phyloP scores from a whole-genome alignment of 2,797 vertebrate species.

The Scolopax bukidnonensis region DNA sequence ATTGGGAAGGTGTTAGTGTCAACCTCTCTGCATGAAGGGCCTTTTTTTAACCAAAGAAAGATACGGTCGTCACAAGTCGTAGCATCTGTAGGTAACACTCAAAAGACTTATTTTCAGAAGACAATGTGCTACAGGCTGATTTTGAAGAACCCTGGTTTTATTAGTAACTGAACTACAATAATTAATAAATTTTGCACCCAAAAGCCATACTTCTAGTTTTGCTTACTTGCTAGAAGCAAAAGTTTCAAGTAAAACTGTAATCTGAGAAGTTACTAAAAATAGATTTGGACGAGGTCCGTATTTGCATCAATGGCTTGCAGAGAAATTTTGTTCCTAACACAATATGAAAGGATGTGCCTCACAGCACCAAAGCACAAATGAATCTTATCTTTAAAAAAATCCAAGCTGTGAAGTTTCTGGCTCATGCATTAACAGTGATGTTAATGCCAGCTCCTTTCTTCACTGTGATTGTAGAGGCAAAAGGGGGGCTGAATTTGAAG shows the following conservation, averaged over 20 bases:
- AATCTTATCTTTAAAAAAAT: not conserved
- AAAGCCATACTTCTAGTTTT: not conserved
- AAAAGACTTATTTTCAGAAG: not conserved
- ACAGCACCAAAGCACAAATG: not conserved
- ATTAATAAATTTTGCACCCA: not conserved
- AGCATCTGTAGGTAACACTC: not conserved
- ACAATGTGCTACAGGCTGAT: not conserved
- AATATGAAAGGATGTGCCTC: not conserved
- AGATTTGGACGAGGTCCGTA: not conserved
- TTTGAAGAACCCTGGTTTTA: not conserved
- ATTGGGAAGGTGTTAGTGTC: not conserved
- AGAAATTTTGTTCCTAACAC: not conserved
- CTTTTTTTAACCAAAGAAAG: not conserved
- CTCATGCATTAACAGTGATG: not conserved
- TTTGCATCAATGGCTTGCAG: not conserved
- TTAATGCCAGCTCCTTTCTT: not conserved
- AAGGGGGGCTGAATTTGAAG: not conserved
- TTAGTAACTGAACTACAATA: not conserved
- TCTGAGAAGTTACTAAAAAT: not conserved
- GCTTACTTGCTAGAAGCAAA: not conserved
- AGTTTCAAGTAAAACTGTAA: not conserved
- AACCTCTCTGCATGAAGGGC: not conserved
- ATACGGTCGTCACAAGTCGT: fast-evolving
- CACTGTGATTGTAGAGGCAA: not conserved
- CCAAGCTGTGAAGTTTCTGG: not conserved